Evolutionary conservation across 2,888 invertebrate species (phyloP).

Genomic region (Cataglyphis albicans): DNA sequence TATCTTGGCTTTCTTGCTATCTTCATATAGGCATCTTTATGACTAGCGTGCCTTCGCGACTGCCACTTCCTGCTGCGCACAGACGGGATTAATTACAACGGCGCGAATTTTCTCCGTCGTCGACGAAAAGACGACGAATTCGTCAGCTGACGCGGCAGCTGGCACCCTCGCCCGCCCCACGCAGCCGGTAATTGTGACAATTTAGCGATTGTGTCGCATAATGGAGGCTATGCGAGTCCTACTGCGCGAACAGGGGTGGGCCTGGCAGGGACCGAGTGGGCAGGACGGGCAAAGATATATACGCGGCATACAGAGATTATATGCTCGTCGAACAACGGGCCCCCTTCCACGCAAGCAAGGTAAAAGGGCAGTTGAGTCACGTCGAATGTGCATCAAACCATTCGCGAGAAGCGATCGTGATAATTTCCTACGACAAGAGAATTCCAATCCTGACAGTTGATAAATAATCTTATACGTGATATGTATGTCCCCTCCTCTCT

Average conservation of each 20-base stretch:
- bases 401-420: slow-evolving; percentile 39
- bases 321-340: slow-evolving; percentile 43
- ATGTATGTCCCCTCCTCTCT: background rate
- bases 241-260: slow-evolving; percentile 56
- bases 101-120: slow-evolving; percentile 58
- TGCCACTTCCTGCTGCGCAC: slow-evolving; percentile 34
- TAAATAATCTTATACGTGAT: background rate
- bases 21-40: slow-evolving; percentile 13
- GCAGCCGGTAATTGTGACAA: slow-evolving; percentile 79
- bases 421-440: slow-evolving; percentile 31
- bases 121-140: slow-evolving; percentile 68
- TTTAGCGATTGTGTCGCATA: slow-evolving; percentile 76
- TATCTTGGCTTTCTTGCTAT: background rate
- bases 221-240: slow-evolving; percentile 61
- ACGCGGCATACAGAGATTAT: slow-evolving; percentile 44
- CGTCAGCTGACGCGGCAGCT: slow-evolving; percentile 79
- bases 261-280: slow-evolving; percentile 55
- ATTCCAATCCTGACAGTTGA: slow-evolving; percentile 1
- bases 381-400: slow-evolving; percentile 16
- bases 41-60: slow-evolving; percentile 3
- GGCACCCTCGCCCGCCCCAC: slow-evolving; percentile 55
- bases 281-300: slow-evolving; percentile 48
- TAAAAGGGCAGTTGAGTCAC: slow-evolving; percentile 56
- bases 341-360: slow-evolving; percentile 31
- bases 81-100: slow-evolving; percentile 43